Base-by-base conservation (phyloP, 1,140 invertebrate genomes). In the Episyrphus balteatus region DNA sequence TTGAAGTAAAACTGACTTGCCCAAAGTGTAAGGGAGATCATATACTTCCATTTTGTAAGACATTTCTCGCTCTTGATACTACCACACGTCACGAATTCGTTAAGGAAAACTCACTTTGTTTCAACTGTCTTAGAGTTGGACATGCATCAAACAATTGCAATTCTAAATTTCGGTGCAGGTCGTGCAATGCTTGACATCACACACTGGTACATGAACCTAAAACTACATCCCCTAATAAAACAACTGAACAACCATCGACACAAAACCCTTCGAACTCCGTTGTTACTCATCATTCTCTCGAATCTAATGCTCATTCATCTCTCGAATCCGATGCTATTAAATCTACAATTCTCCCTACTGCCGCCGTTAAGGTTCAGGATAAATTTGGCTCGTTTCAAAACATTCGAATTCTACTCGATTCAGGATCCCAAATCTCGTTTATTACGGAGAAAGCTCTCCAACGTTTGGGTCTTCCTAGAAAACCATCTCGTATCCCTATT, bases 391-490 rank as follows among this genome's bases (percentile, higher is more conserved):
- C 12, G 2, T 47, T 41, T 17, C 13, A 6, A 5, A 1, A 14
- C 9, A 36, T 30, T 21, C 46, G 39, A 14, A 9, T 47, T 5
- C 21, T 47, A 34, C 30, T 47, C n/a, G 46, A 47, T 33, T 30
- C 39, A 7, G 39, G 19, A 8, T 47, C 39, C 3, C 30, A 47
- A 47, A 14, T 42, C 2, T 47, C 46, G 8, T 47, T 42, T 11
- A 47, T 47, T 17, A 7, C 39, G 17, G 46, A 47, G 21, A 9
- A 15, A 34, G 42, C 26, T 15, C 21, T 34, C 9, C 26, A 42
- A 34, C 10, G 21, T 9, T 19, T 42, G 9, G 46, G 46, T 6
- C 17, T 48, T 26, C 11, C 34, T 3, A 17, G 47, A 11, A 13
- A 14, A 12, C 46, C 30, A 11, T 48, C 40, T 18, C 42, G 19